Conservation (phyloP, 2,797 vertebrate genomes). For the Cyprinodon diabolis region DNA sequence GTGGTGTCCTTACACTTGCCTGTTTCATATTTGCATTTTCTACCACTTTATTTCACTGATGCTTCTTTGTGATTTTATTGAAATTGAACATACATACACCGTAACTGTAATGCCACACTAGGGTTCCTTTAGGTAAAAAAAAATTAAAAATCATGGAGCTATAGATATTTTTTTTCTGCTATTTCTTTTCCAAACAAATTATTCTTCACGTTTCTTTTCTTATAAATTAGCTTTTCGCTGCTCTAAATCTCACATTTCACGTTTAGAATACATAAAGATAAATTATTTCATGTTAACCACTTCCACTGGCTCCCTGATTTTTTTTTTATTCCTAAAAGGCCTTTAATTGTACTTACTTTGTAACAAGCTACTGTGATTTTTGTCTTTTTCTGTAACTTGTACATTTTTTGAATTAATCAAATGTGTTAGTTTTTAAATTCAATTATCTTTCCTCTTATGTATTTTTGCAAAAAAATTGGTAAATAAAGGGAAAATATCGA, state of each 20-base stretch:
- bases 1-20: conserved; percentile 36
- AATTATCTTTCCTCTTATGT: conserved; percentile 17
- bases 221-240: not conserved
- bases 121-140: conserved; percentile 1
- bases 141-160: not conserved
- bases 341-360: not conserved
- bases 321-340: not conserved
- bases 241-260: not conserved
- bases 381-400: conserved; percentile 48
- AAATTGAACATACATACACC: conserved; percentile 51
- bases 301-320: not conserved
- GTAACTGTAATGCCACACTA: not conserved
- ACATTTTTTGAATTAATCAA: conserved; percentile 26
- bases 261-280: not conserved
- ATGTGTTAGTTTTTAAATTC: conserved; percentile 21
- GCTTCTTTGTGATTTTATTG: conserved; percentile 33
- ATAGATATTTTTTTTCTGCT: not conserved
- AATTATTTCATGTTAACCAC: not conserved
- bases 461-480: conserved; percentile 3
- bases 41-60: conserved; percentile 27
- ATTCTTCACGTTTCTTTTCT: not conserved
- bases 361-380: conserved; percentile 14
- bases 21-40: conserved; percentile 48
- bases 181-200: not conserved
- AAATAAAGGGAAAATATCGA: conserved; percentile 4